phyloP scores from a whole-genome alignment of 2,888 invertebrate genomes.

The Xylota sylvarum region DNA sequence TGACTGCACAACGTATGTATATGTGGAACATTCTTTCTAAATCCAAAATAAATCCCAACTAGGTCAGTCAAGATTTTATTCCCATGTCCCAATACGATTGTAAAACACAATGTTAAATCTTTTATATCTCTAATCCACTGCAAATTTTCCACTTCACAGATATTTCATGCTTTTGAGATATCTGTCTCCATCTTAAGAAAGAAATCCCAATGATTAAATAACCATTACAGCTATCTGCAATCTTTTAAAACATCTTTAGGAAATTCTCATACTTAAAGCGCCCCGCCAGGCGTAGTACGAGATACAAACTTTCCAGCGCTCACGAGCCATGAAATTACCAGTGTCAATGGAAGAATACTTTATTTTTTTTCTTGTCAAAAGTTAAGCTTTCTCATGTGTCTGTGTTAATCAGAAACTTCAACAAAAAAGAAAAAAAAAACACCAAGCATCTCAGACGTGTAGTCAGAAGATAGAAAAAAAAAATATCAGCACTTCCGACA shows the following conservation, averaged over 20 bases:
- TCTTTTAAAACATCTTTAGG: background rate
- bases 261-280: conserved; percentile 2
- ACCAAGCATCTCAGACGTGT: background rate
- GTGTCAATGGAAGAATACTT: background rate
- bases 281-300: background rate
- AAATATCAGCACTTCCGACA: background rate
- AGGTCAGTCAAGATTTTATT: too few species aligned
- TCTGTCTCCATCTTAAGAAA: background rate
- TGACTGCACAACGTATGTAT: too few species aligned
- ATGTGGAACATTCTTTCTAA: too few species aligned
- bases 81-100: too few species aligned
- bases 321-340: conserved; percentile 20
- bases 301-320: conserved; percentile 6
- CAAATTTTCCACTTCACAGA: too few species aligned
- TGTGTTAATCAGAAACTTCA: conserved; percentile 26
- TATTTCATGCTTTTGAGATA: too few species aligned
- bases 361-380: background rate
- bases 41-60: too few species aligned
- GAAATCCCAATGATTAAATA: background rate
- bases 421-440: background rate
- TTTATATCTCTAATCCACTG: too few species aligned
- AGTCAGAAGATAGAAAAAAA: background rate
- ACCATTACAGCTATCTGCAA: background rate
- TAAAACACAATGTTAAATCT: too few species aligned
- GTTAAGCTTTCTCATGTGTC: background rate